Evolutionary conservation across 2,113 vertebrate species (phyloP).

Genomic region (Spheniscus mendiculus): DNA sequence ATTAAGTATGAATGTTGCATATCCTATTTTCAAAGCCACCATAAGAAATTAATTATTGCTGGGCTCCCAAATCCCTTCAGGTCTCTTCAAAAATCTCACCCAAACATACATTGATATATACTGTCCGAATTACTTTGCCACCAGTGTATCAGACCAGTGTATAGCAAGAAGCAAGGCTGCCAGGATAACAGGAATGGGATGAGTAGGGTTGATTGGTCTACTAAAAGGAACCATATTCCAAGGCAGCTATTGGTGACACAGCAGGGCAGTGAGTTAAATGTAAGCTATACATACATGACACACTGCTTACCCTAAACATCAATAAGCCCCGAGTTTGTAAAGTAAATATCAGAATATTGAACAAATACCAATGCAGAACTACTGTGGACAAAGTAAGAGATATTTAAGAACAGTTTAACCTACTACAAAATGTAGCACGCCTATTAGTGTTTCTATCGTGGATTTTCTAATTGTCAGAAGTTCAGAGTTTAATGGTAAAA

Average conservation of each 20-base stretch:
- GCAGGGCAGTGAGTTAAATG: not conserved
- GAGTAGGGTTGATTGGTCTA: not conserved
- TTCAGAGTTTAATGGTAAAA: conserved; percentile 1
- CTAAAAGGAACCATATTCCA: not conserved
- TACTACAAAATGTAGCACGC: not conserved
- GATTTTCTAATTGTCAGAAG: not conserved
- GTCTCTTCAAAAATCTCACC: not conserved
- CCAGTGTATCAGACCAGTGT: not conserved
- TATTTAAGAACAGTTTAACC: not conserved
- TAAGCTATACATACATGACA: not conserved
- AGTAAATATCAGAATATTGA: not conserved
- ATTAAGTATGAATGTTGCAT: not conserved
- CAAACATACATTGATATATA: not conserved
- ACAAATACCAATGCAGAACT: not conserved
- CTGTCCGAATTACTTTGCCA: accelerated
- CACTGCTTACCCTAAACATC: not conserved
- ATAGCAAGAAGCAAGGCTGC: not conserved
- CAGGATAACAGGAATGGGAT: not conserved
- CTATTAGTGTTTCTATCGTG: not conserved
- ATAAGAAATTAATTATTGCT: not conserved
- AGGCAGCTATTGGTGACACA: not conserved
- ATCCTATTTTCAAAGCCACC: conserved; percentile 5
- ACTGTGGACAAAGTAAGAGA: not conserved
- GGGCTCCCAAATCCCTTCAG: not conserved
- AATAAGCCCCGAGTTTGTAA: not conserved